A percentile compares a stretch with the other conserved stretches of the same genome.
Conservation (phyloP, 30 jellyfish, hydroid and myxozoan species). For the Turritopsis dohrnii region DNA sequence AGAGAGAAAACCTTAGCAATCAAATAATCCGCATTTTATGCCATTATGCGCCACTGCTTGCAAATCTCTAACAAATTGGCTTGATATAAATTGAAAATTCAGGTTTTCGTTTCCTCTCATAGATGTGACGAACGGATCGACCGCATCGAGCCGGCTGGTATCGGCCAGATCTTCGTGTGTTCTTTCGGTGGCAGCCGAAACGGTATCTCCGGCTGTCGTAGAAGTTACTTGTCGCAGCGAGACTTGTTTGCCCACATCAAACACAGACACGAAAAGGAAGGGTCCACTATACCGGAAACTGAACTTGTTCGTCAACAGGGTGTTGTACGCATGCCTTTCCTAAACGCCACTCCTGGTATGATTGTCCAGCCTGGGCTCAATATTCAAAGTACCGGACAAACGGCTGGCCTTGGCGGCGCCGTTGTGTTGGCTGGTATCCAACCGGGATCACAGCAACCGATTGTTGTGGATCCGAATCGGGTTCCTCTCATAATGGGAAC, state of each 20-base stretch:
- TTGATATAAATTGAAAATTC: too few relatives aligned
- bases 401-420: constrained; percentile 11
- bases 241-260: constrained; percentile 81
- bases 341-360: constrained; percentile 16
- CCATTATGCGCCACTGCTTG: too few relatives aligned
- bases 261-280: constrained; percentile 93
- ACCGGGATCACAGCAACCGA: constrained; percentile 26
- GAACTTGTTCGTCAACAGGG: constrained; percentile 43
- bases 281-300: constrained; percentile 37
- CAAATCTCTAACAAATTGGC: too few relatives aligned
- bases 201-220: constrained; percentile 81
- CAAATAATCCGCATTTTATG: too few relatives aligned
- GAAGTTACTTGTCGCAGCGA: constrained; percentile 85
- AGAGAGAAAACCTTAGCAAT: too few relatives aligned
- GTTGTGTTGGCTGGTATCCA: constrained; percentile 18
- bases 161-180: constrained; percentile 86
- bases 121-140: constrained; percentile 85
- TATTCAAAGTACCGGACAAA: neutral
- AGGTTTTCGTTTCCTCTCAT: neutral
- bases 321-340: constrained; percentile 37
- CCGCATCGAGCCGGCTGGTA: constrained; percentile 87
- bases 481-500: constrained; percentile 24
- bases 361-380: constrained; percentile 36
- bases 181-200: constrained; percentile 93
- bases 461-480: constrained; percentile 31